A percentile compares a stretch with the other conserved stretches of the same genome.
Evolutionary conservation across 2,888 invertebrate species (phyloP).

Genomic region (Capitulum mitella): DNA sequence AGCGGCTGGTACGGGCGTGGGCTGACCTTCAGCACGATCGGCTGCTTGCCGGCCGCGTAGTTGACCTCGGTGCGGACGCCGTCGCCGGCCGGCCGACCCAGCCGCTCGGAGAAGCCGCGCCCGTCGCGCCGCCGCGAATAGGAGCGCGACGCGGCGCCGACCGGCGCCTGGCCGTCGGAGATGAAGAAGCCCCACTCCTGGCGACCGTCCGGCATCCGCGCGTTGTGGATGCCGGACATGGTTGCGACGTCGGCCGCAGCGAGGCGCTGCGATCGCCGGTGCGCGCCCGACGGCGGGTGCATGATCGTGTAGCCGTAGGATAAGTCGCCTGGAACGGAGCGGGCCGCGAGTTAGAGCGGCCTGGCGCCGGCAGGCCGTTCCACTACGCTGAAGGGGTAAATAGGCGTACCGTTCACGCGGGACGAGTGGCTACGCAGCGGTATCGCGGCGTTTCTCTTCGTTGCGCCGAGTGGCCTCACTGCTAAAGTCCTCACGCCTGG

Average conservation of each 20-base stretch:
- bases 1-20: not conserved
- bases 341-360: not conserved
- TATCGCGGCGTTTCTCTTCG: no score
- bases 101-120: not conserved
- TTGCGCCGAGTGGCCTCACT: no score
- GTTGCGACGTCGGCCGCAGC: not conserved
- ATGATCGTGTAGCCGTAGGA: not conserved
- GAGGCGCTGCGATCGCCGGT: not conserved
- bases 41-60: conserved; percentile 21
- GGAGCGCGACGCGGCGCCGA: not conserved
- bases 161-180: not conserved
- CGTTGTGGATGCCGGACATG: not conserved
- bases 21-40: conserved; percentile 18
- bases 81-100: not conserved
- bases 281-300: not conserved
- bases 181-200: not conserved
- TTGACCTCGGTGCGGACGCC: not conserved
- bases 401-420: not conserved
- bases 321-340: not conserved
- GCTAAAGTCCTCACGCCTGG: no score
- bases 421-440: no score
- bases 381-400: not conserved
- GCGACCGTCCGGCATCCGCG: not conserved
- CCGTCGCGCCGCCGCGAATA: not conserved
- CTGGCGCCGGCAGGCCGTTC: not conserved